Conservation (phyloP, 2,113 vertebrate genomes). For the Prolemur simus region DNA sequence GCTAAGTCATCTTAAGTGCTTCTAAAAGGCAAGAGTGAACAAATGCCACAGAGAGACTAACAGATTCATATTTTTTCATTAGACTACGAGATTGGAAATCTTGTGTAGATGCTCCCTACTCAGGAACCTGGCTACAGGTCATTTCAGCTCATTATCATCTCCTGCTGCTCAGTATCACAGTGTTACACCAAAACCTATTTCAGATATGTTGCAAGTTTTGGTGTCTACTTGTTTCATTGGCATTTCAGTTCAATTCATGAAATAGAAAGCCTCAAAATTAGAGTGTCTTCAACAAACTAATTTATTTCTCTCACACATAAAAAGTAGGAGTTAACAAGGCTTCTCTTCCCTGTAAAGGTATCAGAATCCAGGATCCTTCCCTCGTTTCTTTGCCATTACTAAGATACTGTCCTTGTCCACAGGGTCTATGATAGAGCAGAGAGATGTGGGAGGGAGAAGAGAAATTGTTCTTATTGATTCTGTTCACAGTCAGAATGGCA, state of each 20-base stretch:
- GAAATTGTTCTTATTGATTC: background rate
- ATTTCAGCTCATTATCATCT: background rate
- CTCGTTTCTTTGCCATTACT: background rate
- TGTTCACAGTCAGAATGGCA: background rate
- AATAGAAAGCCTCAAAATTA: background rate
- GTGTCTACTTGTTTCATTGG: background rate
- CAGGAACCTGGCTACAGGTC: background rate
- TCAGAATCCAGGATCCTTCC: background rate
- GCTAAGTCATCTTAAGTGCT: background rate
- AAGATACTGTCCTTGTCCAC: background rate
- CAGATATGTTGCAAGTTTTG: background rate
- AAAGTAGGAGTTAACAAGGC: background rate
- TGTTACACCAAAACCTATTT: background rate
- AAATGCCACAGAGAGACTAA: background rate
- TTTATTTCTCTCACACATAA: background rate
- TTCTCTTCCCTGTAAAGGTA: background rate
- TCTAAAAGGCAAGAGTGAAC: background rate
- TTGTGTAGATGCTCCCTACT: background rate
- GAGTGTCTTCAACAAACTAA: background rate
- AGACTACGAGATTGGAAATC: background rate
- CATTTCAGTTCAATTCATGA: background rate
- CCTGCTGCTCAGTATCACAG: background rate
- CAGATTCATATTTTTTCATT: background rate
- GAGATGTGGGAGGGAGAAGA: fast-evolving
- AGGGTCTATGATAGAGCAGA: background rate